Conservation (phyloP, 2,113 vertebrate genomes). For the Paratilapia polleni region DNA sequence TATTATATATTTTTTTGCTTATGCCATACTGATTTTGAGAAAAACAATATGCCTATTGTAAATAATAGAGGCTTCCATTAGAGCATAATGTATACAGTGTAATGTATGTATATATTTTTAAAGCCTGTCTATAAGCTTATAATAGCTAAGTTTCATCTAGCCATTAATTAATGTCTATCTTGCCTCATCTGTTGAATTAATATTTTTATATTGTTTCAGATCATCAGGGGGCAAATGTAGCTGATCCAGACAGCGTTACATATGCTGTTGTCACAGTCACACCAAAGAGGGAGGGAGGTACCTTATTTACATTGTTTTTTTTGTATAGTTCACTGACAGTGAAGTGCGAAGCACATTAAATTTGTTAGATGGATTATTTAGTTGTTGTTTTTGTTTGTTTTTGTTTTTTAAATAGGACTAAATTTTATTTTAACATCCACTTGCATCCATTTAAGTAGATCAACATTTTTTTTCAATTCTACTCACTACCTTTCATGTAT, state of each 20-base stretch:
- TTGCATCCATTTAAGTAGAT: background rate
- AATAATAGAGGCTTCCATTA: too few relatives aligned
- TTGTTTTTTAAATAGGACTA: accelerated
- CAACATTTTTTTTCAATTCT: accelerated
- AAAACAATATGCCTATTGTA: background rate
- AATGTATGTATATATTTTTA: accelerated
- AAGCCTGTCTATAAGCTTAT: accelerated
- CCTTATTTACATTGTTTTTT: background rate
- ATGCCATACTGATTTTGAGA: background rate
- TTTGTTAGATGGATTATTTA: background rate
- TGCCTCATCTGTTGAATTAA: background rate
- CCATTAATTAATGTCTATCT: background rate
- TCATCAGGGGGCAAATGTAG: accelerated
- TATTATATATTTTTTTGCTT: background rate
- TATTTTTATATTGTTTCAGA: background rate
- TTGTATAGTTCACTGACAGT: accelerated
- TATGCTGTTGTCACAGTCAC: background rate
- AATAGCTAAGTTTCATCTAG: background rate
- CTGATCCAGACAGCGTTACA: background rate
- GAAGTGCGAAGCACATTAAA: background rate
- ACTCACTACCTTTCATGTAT: background rate
- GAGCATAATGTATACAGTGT: too few relatives aligned
- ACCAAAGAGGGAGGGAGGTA: accelerated
- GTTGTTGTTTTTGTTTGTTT: background rate
- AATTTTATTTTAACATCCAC: background rate